These are phyloP conservation scores for Callionymus lyra DNA, from an alignment of 2,113 vertebrate species.

Conservation along the genomic window DNA sequence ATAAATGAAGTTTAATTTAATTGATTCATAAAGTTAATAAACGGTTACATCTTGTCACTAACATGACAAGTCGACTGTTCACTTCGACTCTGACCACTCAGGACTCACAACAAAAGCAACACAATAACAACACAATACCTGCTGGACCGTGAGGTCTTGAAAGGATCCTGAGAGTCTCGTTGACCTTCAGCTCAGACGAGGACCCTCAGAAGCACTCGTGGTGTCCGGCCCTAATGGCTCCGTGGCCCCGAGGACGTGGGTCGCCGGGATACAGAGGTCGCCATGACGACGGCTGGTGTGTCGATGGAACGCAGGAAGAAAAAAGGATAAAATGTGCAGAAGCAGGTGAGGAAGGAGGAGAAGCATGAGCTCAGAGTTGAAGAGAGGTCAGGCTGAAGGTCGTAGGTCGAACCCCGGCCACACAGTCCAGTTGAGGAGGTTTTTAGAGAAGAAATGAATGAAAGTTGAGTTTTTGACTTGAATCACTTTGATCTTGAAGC, in stretches of 20 bases:
- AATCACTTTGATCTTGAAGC: too few species aligned
- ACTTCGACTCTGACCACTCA: not conserved
- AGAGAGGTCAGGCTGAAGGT: not conserved
- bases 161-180: conserved; percentile 42
- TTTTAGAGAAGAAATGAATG: too few species aligned
- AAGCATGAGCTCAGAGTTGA: not conserved
- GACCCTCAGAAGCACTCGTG: conserved; percentile 61
- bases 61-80: not conserved
- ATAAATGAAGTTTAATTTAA: not conserved
- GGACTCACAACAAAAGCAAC: conserved; percentile 17
- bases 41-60: too few species aligned
- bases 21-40: conserved; percentile 14
- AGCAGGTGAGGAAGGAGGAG: not conserved
- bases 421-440: too few species aligned
- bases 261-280: conserved; percentile 52
- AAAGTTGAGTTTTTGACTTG: too few species aligned
- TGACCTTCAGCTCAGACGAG: conserved; percentile 65
- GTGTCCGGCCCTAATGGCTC: conserved; percentile 63
- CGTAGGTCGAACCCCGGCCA: too few species aligned
- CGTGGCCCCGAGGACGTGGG: conserved; percentile 55
- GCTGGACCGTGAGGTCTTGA: conserved; percentile 3
- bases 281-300: conserved; percentile 46
- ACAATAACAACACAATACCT: conserved; percentile 12
- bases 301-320: conserved; percentile 7
- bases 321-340: conserved; percentile 10